These are phyloP conservation scores for Venturia canescens DNA, from an alignment of 1,140 invertebrate genomes.

Conservation along the genomic window DNA sequence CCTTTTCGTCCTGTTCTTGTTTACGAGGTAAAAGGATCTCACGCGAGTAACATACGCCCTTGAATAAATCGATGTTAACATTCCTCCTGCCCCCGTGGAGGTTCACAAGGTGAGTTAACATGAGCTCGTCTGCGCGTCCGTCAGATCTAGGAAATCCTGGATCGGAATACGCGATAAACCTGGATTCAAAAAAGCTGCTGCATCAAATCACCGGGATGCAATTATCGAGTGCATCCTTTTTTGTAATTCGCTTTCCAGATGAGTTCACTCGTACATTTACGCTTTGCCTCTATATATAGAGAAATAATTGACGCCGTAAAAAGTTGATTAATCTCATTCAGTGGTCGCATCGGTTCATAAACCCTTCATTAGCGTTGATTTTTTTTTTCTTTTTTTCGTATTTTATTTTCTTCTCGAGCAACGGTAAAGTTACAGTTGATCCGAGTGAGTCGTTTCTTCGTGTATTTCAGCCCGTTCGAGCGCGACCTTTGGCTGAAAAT, in stretches of 20 bases:
- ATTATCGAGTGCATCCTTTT: slow-evolving; percentile 23
- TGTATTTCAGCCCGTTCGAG: too few species aligned
- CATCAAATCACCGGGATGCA: slow-evolving; percentile 22
- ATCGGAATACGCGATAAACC: slow-evolving; percentile 7
- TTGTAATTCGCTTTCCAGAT: background rate
- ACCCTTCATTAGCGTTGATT: background rate
- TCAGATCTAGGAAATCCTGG: slow-evolving; percentile 28
- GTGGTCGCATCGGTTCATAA: background rate
- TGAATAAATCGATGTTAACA: background rate
- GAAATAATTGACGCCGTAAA: background rate
- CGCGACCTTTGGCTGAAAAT: too few species aligned
- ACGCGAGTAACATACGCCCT: slow-evolving; percentile 4
- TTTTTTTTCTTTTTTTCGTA: background rate
- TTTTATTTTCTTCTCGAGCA: background rate
- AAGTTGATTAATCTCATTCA: slow-evolving; percentile 16
- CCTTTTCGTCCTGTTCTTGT: slow-evolving; percentile 5
- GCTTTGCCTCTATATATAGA: background rate
- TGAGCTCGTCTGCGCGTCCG: slow-evolving; percentile 10
- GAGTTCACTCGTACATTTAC: background rate
- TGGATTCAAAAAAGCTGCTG: slow-evolving; percentile 14
- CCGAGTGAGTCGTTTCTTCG: too few species aligned
- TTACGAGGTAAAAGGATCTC: slow-evolving; percentile 43
- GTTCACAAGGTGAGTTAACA: slow-evolving; percentile 8
- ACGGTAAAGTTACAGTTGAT: background rate
- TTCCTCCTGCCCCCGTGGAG: background rate